Percentiles rank a stretch among this genome's conserved stretches.
phyloP scores from a whole-genome alignment of 2,797 vertebrate species.

The Potorous gilbertii region DNA sequence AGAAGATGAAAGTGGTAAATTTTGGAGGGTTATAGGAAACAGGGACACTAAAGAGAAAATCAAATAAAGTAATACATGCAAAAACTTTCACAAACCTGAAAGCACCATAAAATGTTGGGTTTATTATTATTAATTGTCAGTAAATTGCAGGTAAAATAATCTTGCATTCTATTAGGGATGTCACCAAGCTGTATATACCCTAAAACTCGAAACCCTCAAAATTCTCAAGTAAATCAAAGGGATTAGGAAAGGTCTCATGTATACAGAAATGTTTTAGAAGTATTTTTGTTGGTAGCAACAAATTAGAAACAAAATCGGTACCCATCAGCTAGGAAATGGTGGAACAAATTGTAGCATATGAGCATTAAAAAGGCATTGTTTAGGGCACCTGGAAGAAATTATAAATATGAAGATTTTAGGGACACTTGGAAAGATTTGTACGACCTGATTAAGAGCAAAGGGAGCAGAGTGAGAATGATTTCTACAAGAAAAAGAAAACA shows the following conservation, averaged over 20 bases:
- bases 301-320: not conserved
- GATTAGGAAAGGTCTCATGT: not conserved
- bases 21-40: not conserved
- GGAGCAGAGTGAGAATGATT: not conserved
- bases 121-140: conserved; percentile 3
- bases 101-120: not conserved
- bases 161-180: not conserved
- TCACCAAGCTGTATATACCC: not conserved
- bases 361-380: not conserved
- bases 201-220: no score
- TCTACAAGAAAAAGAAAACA: not conserved
- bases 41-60: not conserved
- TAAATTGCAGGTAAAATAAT: not conserved
- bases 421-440: not conserved
- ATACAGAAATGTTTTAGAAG: not conserved
- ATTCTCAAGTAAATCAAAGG: conserved; percentile 19
- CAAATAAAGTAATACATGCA: not conserved
- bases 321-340: not conserved
- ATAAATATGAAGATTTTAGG: not conserved
- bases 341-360: not conserved
- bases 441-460: not conserved
- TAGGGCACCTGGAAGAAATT: not conserved
- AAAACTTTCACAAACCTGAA: not conserved
- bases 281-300: conserved; percentile 1
- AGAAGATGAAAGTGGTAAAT: not conserved